Conservation (phyloP, 2,113 vertebrate genomes). For the Campylorhamphus procurvoides region DNA sequence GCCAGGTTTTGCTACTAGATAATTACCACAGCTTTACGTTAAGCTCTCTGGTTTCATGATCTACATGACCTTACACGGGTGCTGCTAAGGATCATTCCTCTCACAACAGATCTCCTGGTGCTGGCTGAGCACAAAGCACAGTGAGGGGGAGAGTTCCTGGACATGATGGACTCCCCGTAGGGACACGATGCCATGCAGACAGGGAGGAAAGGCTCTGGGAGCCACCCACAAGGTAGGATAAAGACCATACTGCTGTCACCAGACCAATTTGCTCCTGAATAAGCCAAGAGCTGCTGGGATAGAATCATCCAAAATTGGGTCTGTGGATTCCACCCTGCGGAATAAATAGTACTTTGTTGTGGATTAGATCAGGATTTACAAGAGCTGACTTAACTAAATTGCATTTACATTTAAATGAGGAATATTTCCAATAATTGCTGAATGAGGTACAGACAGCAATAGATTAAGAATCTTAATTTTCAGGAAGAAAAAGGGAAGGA, state of each 20-base stretch:
- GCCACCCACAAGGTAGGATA: background rate
- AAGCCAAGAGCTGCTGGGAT: background rate
- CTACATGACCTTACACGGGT: background rate
- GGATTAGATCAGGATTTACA: background rate
- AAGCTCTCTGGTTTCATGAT: background rate
- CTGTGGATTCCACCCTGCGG: background rate
- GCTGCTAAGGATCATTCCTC: background rate
- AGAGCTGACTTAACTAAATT: background rate
- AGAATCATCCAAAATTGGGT: background rate
- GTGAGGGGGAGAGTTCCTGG: background rate
- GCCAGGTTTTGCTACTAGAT: background rate
- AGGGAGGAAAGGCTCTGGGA: background rate
- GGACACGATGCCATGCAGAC: rapidly evolving
- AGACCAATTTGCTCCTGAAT: background rate
- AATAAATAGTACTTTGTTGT: background rate
- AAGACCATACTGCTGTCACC: background rate
- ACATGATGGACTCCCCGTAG: rapidly evolving
- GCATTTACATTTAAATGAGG: background rate
- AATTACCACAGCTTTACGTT: background rate
- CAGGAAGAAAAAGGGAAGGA: conserved; percentile 54
- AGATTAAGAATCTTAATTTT: conserved; percentile 52
- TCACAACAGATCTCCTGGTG: background rate
- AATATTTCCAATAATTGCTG: conserved; percentile 47
- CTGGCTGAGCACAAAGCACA: background rate
- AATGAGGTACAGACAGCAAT: conserved; percentile 9